Base-by-base conservation (phyloP, 2,888 invertebrate genomes). In the Torymus auratus region DNA sequence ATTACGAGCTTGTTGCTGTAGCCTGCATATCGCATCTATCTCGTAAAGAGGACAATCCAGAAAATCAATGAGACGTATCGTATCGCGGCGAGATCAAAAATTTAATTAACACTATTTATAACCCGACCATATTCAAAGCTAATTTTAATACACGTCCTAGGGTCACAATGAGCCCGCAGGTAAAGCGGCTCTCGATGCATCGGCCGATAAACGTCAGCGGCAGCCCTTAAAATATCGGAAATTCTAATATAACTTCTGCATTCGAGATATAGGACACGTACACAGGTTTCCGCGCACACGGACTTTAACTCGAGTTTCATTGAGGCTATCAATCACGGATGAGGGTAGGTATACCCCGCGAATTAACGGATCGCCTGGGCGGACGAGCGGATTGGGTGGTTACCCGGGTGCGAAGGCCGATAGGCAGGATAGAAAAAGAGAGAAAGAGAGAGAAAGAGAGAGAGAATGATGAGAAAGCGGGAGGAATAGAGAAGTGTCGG, bases 221-320 rank as follows among this genome's bases (percentile, higher is more conserved):
- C 52, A 61, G 52, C 23, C 61, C 71, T 72, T 60, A 62, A 72
- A 72, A 62, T 61, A 72, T 62, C 53, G 61, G 11, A 52, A 28
- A 28, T 11, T 4, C 61, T 53, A 52, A 13, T 23, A 50, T 17
- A 70, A 60, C 28, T 28, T 28, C 28, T 13, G 56, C 15, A 28
- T 28, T 5, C 28, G 3, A 28, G 28, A 28, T 28, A 28, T 28
- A 28, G 28, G 28, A 28, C 28, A 28, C 28, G 28, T 28, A 28
- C 28, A 3, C 28, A 20, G 12, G 17, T 11, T 12, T 60, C 11
- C 17, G 20, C 5, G 60, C 23, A 11, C 14, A 7, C n/a, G 28
- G 23, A 28, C 28, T 28, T 28, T 28, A 50, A 17, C 56, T 55
- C n/a, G 17, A 70, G 56, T 58, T 58, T 70, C 70, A 58, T 58